phyloP scores from a whole-genome alignment of 2,888 invertebrate genomes.

The Neocrepidodera transversa region DNA sequence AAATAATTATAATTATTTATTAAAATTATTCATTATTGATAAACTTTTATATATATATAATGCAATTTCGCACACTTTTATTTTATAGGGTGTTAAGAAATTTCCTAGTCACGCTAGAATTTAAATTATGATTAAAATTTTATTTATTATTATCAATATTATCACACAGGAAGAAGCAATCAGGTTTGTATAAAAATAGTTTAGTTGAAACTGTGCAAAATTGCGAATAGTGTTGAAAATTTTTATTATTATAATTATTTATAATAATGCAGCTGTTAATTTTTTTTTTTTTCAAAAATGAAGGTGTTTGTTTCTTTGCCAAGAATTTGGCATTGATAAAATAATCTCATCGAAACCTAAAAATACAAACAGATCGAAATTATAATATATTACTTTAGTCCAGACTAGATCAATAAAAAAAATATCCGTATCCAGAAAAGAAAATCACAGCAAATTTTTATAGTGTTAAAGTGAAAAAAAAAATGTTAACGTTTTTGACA shows the following conservation, averaged over 20 bases:
- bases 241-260: too few relatives aligned
- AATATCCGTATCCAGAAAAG: not conserved
- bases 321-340: constrained; percentile 19
- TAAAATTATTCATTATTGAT: not conserved
- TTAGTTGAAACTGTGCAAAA: constrained; percentile 14
- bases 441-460: too few relatives aligned
- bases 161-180: constrained; percentile 11
- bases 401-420: constrained; percentile 10
- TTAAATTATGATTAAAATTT: constrained; percentile 1
- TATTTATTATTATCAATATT: constrained; percentile 1
- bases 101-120: not conserved
- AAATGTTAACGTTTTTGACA: constrained; percentile 5
- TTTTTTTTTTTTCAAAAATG: not conserved
- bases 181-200: constrained; percentile 9
- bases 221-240: too few relatives aligned
- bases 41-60: not conserved
- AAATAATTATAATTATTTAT: constrained; percentile 4
- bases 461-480: constrained; percentile 4
- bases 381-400: constrained; percentile 12
- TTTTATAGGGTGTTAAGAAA: not conserved
- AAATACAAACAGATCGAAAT: constrained; percentile 26
- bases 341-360: constrained; percentile 18
- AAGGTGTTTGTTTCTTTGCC: constrained; percentile 12
- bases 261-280: not conserved
- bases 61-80: not conserved